Evolutionary conservation across 2,797 vertebrate species (phyloP).

Genomic region (Tolypeutes matacus): DNA sequence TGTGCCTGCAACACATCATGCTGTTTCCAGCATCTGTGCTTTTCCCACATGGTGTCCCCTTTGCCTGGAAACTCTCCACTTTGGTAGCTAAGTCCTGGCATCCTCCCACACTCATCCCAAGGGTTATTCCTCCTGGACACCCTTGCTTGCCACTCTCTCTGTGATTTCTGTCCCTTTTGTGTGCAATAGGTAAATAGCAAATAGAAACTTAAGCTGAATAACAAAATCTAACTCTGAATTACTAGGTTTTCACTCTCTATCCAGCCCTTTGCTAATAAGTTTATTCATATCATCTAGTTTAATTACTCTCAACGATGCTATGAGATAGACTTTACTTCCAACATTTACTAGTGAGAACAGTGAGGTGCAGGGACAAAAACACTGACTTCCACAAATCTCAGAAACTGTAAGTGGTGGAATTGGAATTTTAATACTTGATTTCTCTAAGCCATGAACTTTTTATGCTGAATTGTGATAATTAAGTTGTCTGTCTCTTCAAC

Average conservation of each 20-base stretch:
- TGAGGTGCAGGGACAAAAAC: conserved; percentile 30
- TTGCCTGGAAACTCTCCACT: neutral
- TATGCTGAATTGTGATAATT: neutral
- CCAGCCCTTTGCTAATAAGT: conserved; percentile 48
- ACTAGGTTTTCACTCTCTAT: neutral
- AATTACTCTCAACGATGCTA: conserved; percentile 4
- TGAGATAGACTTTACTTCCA: conserved; percentile 41
- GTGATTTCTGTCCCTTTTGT: neutral
- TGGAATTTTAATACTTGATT: neutral
- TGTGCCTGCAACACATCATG: neutral
- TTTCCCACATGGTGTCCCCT: neutral
- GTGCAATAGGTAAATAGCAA: neutral
- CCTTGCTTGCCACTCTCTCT: neutral
- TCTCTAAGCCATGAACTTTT: neutral
- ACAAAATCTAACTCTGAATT: neutral
- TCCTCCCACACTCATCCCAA: neutral
- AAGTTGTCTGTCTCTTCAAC: neutral
- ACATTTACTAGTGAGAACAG: conserved; percentile 28
- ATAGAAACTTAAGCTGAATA: neutral
- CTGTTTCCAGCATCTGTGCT: neutral
- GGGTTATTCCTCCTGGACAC: neutral
- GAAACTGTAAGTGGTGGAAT: neutral
- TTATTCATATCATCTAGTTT: conserved; percentile 45
- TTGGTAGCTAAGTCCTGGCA: neutral
- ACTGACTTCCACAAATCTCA: neutral